phyloP scores from a whole-genome alignment of 2,113 vertebrate genomes.

The Solea senegalensis region DNA sequence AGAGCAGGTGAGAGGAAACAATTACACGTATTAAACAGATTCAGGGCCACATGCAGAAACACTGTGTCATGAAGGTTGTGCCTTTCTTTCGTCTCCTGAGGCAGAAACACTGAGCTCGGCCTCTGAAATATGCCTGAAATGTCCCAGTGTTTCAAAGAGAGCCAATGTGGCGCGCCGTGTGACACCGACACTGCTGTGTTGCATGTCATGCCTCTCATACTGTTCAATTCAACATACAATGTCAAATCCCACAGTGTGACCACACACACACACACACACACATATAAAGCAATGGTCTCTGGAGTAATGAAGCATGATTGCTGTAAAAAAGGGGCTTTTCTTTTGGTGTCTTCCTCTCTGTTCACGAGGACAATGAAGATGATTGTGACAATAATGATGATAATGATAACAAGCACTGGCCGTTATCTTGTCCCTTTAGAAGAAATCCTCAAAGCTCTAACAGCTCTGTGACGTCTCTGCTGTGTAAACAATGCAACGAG shows the following conservation, averaged over 20 bases:
- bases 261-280: neutral
- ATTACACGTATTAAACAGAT: no score
- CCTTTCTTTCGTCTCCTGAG: no score
- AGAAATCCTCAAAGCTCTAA: conserved; percentile 26
- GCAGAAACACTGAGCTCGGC: no score
- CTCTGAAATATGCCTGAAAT: no score
- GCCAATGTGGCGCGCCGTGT: no score
- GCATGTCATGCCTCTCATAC: neutral
- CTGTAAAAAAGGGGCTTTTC: neutral
- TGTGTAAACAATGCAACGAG: conserved; percentile 5
- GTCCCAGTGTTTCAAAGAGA: no score
- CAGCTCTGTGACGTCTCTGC: conserved; percentile 18
- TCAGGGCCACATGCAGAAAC: no score
- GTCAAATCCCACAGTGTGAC: neutral
- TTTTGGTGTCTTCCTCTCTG: conserved; percentile 2
- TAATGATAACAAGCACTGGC: conserved; percentile 28
- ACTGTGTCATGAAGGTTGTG: no score
- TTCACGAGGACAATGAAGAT: conserved; percentile 10
- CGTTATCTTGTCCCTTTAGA: conserved; percentile 22
- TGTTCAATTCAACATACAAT: neutral
- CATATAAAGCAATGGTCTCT: neutral
- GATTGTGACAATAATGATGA: conserved; percentile 2
- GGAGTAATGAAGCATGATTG: neutral
- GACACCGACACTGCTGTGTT: neutral
- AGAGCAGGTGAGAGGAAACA: no score